Base-by-base conservation (phyloP, 2,888 invertebrate species). In the Blastobasis adustella region DNA sequence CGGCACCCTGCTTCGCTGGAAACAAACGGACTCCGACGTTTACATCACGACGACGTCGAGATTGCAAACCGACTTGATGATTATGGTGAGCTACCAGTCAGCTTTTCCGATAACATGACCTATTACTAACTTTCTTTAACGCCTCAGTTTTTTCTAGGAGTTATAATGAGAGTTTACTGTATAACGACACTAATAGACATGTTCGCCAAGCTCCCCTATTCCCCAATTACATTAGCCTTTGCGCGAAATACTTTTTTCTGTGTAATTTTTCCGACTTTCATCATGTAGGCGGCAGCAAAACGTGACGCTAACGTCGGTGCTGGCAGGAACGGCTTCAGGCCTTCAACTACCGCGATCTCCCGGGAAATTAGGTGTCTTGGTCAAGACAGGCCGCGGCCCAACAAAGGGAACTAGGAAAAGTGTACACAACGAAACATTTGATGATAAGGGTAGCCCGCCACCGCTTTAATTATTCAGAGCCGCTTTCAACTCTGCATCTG, bases 31-130 rank as follows among this genome's bases (percentile, higher is more conserved):
- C 49, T 61, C 76, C 9, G 85, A 87, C 51, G 69, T 87, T 9
- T 66, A 62, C 50, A 76, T 88, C 56, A 67, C 79, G 6, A 75
- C 85, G 0, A 62, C 73, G 6, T 83, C 87, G 4, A 70, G 72
- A 43, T 67, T 87, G 9, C 79, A 82, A 50, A 77, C 79, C 0
- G 86, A 86, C 60, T 65, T 88, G 49, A 80, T 84, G 79, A 82
- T 88, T 56, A 77, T 86, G 85, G 88, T 85, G 55, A 78, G 77
- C 1, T 23, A 23, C 2, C 23, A 23, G 23, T 23, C 23, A 23
- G 23, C 23, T 23, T 23, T 23, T 23, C 23, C 23, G 23, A 23
- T 23, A 23, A 23, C 23, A 23, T 23, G 3, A 23, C 23, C 3
- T 23, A 23, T 23, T 23, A 23, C 23, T 23, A 23, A 23, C 3